phyloP scores from a whole-genome alignment of 2,888 invertebrate species.

The Lepeophtheirus nordmannii region DNA sequence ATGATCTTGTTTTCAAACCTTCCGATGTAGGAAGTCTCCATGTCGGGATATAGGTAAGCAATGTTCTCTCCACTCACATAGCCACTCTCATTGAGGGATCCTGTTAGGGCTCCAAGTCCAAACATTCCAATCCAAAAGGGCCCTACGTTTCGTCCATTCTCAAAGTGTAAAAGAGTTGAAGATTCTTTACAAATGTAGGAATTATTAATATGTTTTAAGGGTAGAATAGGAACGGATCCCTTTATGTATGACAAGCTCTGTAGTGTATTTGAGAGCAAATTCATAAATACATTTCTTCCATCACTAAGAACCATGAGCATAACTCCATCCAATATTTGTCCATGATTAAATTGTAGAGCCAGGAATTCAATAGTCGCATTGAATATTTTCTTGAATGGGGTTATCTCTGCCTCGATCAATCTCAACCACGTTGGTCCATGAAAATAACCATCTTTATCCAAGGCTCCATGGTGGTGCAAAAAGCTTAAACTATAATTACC shows the following conservation, averaged over 20 bases:
- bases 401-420: background rate
- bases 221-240: background rate
- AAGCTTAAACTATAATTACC: background rate
- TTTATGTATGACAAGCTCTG: background rate
- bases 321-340: background rate
- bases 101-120: slow-evolving; percentile 2
- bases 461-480: background rate
- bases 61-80: background rate
- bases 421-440: background rate
- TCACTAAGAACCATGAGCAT: background rate
- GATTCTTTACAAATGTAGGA: background rate
- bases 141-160: background rate
- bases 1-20: slow-evolving; percentile 10
- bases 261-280: background rate
- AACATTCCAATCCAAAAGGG: slow-evolving; percentile 13
- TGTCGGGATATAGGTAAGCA: slow-evolving; percentile 7
- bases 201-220: background rate
- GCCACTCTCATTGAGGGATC: background rate
- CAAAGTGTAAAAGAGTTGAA: background rate
- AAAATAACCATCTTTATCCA: background rate
- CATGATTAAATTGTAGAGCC: background rate
- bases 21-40: slow-evolving; percentile 11
- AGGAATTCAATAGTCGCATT: background rate
- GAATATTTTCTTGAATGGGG: background rate
- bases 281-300: background rate